A percentile compares a stretch with the other conserved stretches of the same genome.
phyloP scores from a whole-genome alignment of 2,797 vertebrate species.

The Hyperoplus lanceolatus region DNA sequence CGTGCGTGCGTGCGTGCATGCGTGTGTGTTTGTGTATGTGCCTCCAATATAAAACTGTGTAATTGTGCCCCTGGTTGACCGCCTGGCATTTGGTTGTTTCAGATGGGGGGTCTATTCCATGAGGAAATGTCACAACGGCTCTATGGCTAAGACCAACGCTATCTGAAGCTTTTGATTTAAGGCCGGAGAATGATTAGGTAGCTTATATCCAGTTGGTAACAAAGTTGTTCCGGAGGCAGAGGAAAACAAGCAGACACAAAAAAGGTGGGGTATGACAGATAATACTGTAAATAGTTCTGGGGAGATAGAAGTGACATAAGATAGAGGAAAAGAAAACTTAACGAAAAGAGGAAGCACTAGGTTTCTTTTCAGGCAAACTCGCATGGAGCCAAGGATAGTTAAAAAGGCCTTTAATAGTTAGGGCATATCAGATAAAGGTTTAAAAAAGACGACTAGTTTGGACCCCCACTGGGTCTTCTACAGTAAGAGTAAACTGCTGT shows the following conservation, averaged over 20 bases:
- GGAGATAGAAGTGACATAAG: constrained; percentile 24
- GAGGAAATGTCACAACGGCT: constrained; percentile 77
- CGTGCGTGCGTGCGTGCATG: constrained; percentile 27
- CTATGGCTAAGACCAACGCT: constrained; percentile 41
- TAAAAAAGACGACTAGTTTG: too few species aligned
- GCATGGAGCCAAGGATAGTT: too few species aligned
- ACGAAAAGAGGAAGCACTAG: neutral
- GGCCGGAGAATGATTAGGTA: constrained; percentile 44
- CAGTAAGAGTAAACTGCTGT: too few species aligned
- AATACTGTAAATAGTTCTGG: constrained; percentile 7
- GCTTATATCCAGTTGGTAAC: constrained; percentile 35
- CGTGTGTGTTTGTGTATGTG: constrained; percentile 27
- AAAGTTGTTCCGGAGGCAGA: constrained; percentile 41
- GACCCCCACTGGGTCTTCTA: too few species aligned
- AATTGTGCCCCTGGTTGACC: constrained; percentile 80
- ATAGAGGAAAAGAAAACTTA: constrained; percentile 21
- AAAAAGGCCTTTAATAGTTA: too few species aligned
- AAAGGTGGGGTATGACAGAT: constrained; percentile 13
- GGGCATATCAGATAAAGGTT: too few species aligned
- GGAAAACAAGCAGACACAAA: constrained; percentile 29
- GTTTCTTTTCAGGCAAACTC: too few species aligned
- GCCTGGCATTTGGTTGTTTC: constrained; percentile 78
- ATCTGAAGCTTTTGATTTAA: constrained; percentile 53
- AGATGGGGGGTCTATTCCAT: constrained; percentile 56
- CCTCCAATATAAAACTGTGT: constrained; percentile 68